These are phyloP conservation scores for Apodemus sylvaticus DNA, from an alignment of 2,113 vertebrate species.

Conservation along the genomic window DNA sequence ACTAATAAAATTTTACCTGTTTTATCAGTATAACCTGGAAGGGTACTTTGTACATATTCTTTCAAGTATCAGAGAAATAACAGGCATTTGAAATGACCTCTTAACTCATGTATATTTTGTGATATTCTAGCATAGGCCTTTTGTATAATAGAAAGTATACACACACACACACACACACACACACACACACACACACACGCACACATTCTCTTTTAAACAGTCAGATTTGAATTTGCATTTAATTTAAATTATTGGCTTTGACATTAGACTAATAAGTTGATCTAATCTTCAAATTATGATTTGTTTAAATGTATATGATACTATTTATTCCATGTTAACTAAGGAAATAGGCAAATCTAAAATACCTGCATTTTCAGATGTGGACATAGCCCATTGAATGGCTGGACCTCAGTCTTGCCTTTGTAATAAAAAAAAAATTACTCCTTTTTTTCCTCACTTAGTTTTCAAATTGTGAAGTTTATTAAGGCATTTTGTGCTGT, in stretches of 20 bases:
- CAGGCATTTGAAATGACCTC: conserved; percentile 17
- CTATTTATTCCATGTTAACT: not conserved
- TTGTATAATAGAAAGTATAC: not conserved
- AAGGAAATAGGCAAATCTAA: not conserved
- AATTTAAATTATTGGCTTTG: not conserved
- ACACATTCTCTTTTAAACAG: not conserved
- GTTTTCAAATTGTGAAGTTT: not conserved
- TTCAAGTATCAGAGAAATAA: conserved; percentile 17
- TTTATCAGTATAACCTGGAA: not conserved
- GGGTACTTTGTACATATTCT: not conserved
- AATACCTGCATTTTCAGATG: not conserved
- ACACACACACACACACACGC: not conserved
- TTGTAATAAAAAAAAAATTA: not conserved
- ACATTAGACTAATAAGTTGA: not conserved
- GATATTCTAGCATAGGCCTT: not conserved
- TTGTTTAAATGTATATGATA: not conserved
- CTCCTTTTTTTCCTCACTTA: not conserved
- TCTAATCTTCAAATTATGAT: conserved; percentile 33
- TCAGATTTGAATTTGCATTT: conserved; percentile 31
- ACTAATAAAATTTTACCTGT: not conserved
- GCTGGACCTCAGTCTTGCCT: not conserved
- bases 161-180: not conserved
- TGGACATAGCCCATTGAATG: not conserved
- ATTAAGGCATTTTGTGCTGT: not conserved
- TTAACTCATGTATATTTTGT: conserved; percentile 26